Base-by-base conservation (phyloP, 2,888 invertebrate genomes). In the Cantharis lateralis region DNA sequence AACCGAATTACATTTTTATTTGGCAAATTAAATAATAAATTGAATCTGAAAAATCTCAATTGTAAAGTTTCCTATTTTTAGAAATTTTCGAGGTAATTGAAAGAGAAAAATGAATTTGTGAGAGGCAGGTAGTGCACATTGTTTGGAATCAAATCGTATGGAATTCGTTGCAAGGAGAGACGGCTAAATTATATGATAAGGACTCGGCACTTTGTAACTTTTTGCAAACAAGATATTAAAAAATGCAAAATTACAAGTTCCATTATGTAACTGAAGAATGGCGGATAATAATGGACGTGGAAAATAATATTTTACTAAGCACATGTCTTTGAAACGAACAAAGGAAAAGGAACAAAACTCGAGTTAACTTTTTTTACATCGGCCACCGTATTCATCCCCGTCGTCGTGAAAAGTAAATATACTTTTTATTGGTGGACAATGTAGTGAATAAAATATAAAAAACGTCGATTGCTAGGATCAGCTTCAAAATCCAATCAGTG, bases 401-500 rank as follows among this genome's bases (percentile, higher is more conserved):
- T 16, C 70, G 69, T 16, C 61, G 63, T 24, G 66, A 75, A 72
- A 77, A 32, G 71, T 62, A 74, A 77, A 77, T 69, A 74, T 69
- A 74, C 74, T 71, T 76, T 78, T 32, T 73, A 68, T 68, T 48
- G 26, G 20, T 62, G 71, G 71, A 72, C 64, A 66, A 74, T 66
- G 76, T 78, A 79, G 79, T 78, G 77, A 76, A 79, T 80, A 79
- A 80, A 81, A 80, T 80, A 79, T 79, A 79, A 80, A 85, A 86
- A 84, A 83, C 64, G 83, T 82, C 83, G 84, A 84, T 85, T 85
- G 82, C 82, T 79, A 83, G 84, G 86, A 87, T 86, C 86, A 85
- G 83, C 80, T 83, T 84, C 83, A 83, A 85, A 86, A 86, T 87
- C 86, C 86, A 87, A 87, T 87, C 87, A 87, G 85, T 85, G 86